phyloP scores from a whole-genome alignment of 2,888 invertebrate species.

The Pedicia rivosa region DNA sequence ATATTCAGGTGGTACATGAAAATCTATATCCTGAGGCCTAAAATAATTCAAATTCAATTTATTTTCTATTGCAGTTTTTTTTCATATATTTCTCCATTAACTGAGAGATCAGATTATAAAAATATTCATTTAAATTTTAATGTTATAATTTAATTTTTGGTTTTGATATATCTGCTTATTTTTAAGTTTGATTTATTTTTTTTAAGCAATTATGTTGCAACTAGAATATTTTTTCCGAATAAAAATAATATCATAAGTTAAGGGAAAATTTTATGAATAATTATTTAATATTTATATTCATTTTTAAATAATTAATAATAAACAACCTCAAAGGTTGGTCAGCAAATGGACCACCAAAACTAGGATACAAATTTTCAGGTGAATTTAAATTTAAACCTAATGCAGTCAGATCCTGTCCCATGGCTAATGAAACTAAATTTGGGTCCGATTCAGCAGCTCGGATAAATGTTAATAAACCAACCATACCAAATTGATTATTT shows the following conservation, averaged over 20 bases:
- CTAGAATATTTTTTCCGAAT: no score
- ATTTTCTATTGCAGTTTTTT: no score
- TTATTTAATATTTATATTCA: not conserved
- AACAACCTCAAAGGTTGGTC: slow-evolving; percentile 74
- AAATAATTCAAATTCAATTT: no score
- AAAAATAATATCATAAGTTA: no score
- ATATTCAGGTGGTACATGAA: slow-evolving; percentile 96
- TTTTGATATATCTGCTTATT: no score
- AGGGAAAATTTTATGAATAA: no score
- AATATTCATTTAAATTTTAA: no score
- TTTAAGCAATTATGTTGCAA: no score
- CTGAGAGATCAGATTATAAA: no score
- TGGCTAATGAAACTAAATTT: slow-evolving; percentile 86
- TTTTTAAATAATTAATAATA: not conserved
- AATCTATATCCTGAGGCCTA: slow-evolving; percentile 97
- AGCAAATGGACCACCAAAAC: slow-evolving; percentile 98
- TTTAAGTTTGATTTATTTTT: no score
- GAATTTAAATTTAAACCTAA: slow-evolving; percentile 97
- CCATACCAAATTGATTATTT: slow-evolving; percentile 98
- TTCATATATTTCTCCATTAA: no score
- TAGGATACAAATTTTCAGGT: slow-evolving; percentile 93
- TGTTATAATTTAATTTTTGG: no score
- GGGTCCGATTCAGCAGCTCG: slow-evolving; percentile 95
- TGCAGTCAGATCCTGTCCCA: slow-evolving; percentile 96
- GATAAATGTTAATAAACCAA: slow-evolving; percentile 94